Evolutionary conservation across 2,888 invertebrate genomes (phyloP), one percentile per base, ranked within the genome.

Genomic region (Diachrysia chrysitis): DNA sequence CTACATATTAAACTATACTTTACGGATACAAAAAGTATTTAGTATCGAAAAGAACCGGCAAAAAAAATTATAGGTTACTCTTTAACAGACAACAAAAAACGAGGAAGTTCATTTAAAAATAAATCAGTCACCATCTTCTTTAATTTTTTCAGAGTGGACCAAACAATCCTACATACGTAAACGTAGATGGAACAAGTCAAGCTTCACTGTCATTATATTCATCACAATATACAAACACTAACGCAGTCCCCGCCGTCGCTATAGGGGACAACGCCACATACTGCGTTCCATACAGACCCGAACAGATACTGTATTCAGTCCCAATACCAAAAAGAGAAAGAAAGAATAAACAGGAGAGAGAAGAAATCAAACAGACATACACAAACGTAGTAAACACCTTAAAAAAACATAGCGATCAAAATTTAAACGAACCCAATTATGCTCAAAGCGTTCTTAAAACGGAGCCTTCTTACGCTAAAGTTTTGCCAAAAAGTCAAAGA

Each of bases 271-370:
- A 16, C 5, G 29, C 57, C 12, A 58, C 55, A 2, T 71, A 74
- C 55, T 56, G 64, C 2, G 29, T 32, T 0, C 72, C 76, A 3
- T 71, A 67, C 35, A 37, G n/a, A 0, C 65, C 67, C 4, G 58
- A 42, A 9, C 62, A 59, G 5, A 66, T 69, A 1, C 35, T 79
- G 12, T 79, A 79, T 25, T 59, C 78, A 0, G 56, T 66, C 19
- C 78, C 78, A 2, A 23, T 65, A 1, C 71, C 78, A 0, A 78
- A 76, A 48, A 51, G 5, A 14, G 37, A 35, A 23, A 55, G 76
- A 32, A 66, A 64, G 2, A 51, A 51, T 19, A 51, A 51, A 51
- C 48, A 21, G n/a, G n/a, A 42, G 5, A 42, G n/a, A 21, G 46
- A 17, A 17, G 12, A 19, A 10, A 19, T 1, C 19, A 1, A 1